Evolutionary conservation across 2,113 vertebrate species (phyloP).

Genomic region (Aythya baeri): DNA sequence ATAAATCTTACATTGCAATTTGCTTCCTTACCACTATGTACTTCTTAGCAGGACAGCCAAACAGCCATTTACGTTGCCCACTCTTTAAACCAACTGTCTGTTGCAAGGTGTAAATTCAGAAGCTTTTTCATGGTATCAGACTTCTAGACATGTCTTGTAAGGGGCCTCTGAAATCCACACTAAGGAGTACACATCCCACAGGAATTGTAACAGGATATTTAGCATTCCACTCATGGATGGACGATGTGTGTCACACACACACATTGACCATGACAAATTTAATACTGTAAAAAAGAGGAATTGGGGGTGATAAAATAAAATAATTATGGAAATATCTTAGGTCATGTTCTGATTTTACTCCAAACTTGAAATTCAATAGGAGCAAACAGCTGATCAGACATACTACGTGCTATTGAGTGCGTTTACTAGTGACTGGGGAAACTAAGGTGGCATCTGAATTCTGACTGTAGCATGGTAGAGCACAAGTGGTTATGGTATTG

Average conservation of each 20-base stretch:
- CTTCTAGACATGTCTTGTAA: conserved; percentile 2
- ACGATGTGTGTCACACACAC: not conserved
- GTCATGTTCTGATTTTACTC: conserved; percentile 57
- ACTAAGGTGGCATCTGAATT: not conserved
- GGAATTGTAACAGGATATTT: conserved; percentile 9
- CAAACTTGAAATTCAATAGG: conserved; percentile 44
- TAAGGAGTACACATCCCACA: not conserved
- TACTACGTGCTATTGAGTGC: not conserved
- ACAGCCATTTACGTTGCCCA: not conserved
- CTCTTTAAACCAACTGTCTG: not conserved
- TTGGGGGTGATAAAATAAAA: conserved; percentile 10
- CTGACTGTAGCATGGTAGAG: not conserved
- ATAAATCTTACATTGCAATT: not conserved
- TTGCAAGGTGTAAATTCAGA: conserved; percentile 27
- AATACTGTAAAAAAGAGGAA: not conserved
- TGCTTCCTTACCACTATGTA: not conserved
- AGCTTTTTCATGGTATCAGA: not conserved
- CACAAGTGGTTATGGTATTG: fast-evolving
- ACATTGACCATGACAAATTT: not conserved
- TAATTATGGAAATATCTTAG: conserved; percentile 48
- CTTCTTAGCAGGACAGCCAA: not conserved
- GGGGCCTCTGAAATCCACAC: not conserved
- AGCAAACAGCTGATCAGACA: conserved; percentile 17
- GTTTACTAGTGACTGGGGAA: not conserved
- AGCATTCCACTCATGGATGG: not conserved